These are phyloP conservation scores for Neotoma lepida DNA, from an alignment of 2,113 vertebrate species.

Conservation along the genomic window DNA sequence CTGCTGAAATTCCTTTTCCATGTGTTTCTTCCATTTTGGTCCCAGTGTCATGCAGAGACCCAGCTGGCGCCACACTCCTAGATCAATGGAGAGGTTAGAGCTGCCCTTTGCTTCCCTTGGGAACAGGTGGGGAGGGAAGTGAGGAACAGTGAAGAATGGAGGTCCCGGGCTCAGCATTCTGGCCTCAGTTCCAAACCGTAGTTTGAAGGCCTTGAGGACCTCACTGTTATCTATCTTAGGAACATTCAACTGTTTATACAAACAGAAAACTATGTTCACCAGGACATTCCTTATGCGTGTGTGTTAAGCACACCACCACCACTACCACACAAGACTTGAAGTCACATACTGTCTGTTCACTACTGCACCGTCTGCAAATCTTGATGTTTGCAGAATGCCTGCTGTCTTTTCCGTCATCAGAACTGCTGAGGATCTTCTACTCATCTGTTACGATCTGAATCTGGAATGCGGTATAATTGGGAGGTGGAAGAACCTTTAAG, in stretches of 20 bases:
- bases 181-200: not conserved
- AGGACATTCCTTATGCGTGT: constrained; percentile 63
- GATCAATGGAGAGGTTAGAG: not conserved
- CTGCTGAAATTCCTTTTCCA: constrained; percentile 20
- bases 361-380: no score
- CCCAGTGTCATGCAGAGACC: not conserved
- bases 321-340: not conserved
- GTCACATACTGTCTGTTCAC: not conserved
- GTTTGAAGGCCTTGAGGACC: constrained; percentile 62
- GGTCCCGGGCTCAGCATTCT: not conserved
- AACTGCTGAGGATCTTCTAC: not conserved
- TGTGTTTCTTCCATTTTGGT: constrained; percentile 16
- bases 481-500: not conserved
- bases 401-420: not conserved
- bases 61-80: constrained; percentile 5
- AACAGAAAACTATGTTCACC: constrained; percentile 69
- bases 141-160: not conserved
- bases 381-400: not conserved
- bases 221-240: constrained; percentile 34
- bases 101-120: not conserved
- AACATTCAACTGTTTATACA: constrained; percentile 55
- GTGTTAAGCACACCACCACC: not conserved
- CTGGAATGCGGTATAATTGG: not conserved
- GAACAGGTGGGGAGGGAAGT: not conserved
- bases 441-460: not conserved